Evolutionary conservation across 2,888 invertebrate genomes (phyloP), one percentile per base, ranked within the genome.

Genomic region (Branchellion lobata): DNA sequence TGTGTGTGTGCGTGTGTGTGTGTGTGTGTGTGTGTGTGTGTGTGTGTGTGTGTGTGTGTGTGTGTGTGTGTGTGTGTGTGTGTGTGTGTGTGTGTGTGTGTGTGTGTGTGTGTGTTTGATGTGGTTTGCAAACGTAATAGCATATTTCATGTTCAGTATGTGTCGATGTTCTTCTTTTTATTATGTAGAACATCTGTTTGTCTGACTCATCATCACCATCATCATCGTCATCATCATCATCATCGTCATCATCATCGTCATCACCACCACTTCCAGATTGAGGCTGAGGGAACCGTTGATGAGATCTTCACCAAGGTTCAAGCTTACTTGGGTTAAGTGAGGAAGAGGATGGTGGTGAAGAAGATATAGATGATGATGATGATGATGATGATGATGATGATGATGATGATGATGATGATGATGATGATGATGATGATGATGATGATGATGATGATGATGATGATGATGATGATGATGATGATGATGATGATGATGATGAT

Each of bases 241-340:
- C 53, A 75, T 75, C 75, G 29, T 51, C 29, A 51, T 51, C 75
- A 51, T 2, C 75, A 75, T 51, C 75, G 29, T 53, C 75, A 29
- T 75, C 75, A 29, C 51, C 75, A 75, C 47, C 75, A 75, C 31
- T 18, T 34, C 14, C 71, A 69, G 33, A 33, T 69, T 57, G 90
- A 92, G 85, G 95, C 94, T 0, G 93, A 94, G 86, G 91, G 92
- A 79, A 84, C 89, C 0, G 91, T 92, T 0, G 93, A 94, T 78
- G 91, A 90, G 11, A 93, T 96, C 85, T 96, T 94, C 86, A 87
- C 84, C 0, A 92, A 94, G 85, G 87, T 87, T 21, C 83, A 84
- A 81, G 84, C 82, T 71, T 85, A 83, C 81, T 85, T 87, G 84
- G 86, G 61, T 5, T 57, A 57, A 24, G 24, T 57, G 61, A 47